phyloP scores from a whole-genome alignment of 2,113 vertebrate species.

The Capreolus pygargus region DNA sequence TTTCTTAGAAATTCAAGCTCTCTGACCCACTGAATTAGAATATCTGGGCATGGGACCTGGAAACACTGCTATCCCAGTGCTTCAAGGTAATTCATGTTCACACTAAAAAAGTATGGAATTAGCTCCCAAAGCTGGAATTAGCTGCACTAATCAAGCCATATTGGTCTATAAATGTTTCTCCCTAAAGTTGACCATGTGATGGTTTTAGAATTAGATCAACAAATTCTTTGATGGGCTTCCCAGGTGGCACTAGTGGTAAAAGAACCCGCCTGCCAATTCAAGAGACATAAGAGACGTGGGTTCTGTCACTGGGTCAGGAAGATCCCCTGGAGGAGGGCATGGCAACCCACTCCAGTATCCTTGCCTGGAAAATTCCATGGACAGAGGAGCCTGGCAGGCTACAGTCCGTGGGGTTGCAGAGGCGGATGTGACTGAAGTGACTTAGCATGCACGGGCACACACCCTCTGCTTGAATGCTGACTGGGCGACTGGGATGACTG shows the following conservation, averaged over 20 bases:
- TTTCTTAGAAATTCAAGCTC: background rate
- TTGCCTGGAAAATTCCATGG: background rate
- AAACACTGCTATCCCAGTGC: background rate
- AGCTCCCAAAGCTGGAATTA: background rate
- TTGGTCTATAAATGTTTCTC: background rate
- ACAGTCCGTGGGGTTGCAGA: background rate
- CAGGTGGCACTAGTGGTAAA: background rate
- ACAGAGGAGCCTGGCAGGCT: background rate
- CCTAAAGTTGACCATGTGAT: background rate
- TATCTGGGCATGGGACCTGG: background rate
- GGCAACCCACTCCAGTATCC: background rate
- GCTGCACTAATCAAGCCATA: background rate
- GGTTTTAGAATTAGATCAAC: background rate
- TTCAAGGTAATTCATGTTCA: background rate
- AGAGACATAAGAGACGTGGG: background rate
- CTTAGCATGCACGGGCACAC: rapidly evolving
- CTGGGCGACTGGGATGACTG: background rate
- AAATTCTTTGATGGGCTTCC: background rate
- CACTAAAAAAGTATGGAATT: background rate
- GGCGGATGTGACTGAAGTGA: background rate
- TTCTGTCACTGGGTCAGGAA: background rate
- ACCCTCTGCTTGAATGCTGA: background rate
- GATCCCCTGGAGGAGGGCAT: background rate
- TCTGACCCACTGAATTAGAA: background rate
- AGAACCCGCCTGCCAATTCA: rapidly evolving